phyloP scores from a whole-genome alignment of 2,888 invertebrate species.

The Phyllotreta cruciferae region DNA sequence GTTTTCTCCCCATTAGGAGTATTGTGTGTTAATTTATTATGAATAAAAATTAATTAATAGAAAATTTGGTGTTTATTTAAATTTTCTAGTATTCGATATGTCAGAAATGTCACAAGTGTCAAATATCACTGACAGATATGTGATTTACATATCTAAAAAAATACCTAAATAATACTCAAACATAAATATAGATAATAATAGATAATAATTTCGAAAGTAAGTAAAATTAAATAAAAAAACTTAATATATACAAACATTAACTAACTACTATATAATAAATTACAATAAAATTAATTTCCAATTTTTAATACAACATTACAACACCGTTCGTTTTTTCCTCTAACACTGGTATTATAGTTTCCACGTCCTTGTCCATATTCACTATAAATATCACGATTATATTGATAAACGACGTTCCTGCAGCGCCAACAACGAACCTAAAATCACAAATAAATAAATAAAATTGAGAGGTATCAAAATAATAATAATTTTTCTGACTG shows the following conservation, averaged over 20 bases:
- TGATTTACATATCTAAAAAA: too few species aligned
- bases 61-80: neutral
- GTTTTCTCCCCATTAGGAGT: constrained; percentile 33
- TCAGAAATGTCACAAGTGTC: too few species aligned
- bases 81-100: too few species aligned
- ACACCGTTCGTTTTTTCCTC: constrained; percentile 84
- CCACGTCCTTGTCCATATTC: constrained; percentile 71
- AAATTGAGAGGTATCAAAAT: neutral
- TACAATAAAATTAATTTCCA: too few species aligned
- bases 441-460: constrained; percentile 36
- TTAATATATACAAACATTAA: too few species aligned
- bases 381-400: constrained; percentile 76
- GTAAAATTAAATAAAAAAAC: too few species aligned
- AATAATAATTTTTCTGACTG: neutral
- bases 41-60: neutral
- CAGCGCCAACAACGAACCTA: constrained; percentile 78
- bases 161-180: too few species aligned
- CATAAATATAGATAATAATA: too few species aligned
- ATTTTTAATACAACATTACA: constrained; percentile 77
- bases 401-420: constrained; percentile 74
- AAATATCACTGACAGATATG: too few species aligned
- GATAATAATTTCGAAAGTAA: too few species aligned
- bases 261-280: too few species aligned
- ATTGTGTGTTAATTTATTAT: constrained; percentile 33
- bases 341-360: constrained; percentile 71